phyloP scores from a whole-genome alignment of 2,113 vertebrate species.

The Hepsetus odoe region DNA sequence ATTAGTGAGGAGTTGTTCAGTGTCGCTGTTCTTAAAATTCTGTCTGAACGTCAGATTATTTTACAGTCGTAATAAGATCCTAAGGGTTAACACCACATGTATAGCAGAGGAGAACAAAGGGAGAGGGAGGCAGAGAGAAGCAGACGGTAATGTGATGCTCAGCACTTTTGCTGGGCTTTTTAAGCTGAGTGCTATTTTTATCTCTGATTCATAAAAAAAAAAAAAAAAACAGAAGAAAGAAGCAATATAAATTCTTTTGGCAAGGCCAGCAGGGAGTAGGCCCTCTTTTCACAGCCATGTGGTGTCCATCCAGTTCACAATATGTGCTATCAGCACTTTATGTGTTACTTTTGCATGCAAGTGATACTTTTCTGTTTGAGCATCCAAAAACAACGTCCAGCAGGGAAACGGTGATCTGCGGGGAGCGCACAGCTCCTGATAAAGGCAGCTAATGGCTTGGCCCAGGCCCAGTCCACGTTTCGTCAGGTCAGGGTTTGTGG shows the following conservation, averaged over 20 bases:
- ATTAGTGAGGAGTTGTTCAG: too few species aligned
- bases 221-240: slow-evolving; percentile 69
- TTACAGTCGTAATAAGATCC: too few species aligned
- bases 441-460: slow-evolving; percentile 5
- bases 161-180: slow-evolving; percentile 76
- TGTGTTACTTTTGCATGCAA: background rate
- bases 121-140: slow-evolving; percentile 64
- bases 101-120: slow-evolving; percentile 33
- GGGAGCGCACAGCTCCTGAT: background rate
- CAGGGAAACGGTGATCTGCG: background rate
- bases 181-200: slow-evolving; percentile 78
- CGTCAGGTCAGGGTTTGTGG: background rate
- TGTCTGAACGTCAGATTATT: too few species aligned
- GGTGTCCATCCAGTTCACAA: slow-evolving; percentile 52
- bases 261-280: slow-evolving; percentile 63
- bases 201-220: slow-evolving; percentile 48
- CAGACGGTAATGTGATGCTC: slow-evolving; percentile 77
- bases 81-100: background rate
- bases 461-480: background rate
- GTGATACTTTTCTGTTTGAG: background rate
- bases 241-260: slow-evolving; percentile 72
- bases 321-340: slow-evolving; percentile 7
- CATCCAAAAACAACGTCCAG: background rate
- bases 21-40: too few species aligned
- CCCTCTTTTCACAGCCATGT: slow-evolving; percentile 51